These are phyloP conservation scores for Garrulus glandarius DNA, from an alignment of 2,797 vertebrate species.

Conservation along the genomic window DNA sequence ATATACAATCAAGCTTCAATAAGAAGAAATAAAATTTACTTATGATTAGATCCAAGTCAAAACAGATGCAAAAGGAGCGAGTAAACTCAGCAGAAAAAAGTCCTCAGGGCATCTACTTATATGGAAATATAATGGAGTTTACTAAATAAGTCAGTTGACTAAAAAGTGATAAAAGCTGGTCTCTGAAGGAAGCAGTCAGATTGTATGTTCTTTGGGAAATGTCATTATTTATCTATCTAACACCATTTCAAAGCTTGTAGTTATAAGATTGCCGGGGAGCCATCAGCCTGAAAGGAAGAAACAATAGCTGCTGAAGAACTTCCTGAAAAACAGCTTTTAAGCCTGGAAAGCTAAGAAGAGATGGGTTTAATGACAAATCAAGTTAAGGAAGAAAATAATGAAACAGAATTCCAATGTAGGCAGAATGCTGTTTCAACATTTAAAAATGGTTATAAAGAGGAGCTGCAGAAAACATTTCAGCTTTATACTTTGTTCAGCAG, in stretches of 20 bases:
- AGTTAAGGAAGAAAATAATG: neutral
- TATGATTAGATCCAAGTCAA: conserved; percentile 21
- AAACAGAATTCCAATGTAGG: neutral
- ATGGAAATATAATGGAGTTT: neutral
- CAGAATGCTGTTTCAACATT: neutral
- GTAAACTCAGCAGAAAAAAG: neutral
- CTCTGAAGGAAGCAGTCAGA: neutral
- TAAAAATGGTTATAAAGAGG: neutral
- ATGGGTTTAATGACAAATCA: neutral
- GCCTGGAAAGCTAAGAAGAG: neutral
- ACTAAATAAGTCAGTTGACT: neutral
- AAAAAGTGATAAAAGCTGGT: conserved; percentile 3
- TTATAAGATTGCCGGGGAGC: neutral
- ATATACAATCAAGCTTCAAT: conserved; percentile 27
- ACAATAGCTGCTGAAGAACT: neutral
- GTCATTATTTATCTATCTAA: neutral
- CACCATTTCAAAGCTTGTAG: neutral
- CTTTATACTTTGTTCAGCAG: neutral
- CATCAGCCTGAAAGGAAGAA: neutral
- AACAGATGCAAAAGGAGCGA: neutral
- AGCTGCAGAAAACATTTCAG: neutral
- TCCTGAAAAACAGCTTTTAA: neutral
- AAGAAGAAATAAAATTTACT: conserved; percentile 30
- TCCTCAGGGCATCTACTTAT: neutral
- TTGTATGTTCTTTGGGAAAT: neutral